Percentiles rank a stretch among this genome's conserved stretches.
Conservation (phyloP, 2,113 vertebrate genomes). For the Rhinoptilus africanus region DNA sequence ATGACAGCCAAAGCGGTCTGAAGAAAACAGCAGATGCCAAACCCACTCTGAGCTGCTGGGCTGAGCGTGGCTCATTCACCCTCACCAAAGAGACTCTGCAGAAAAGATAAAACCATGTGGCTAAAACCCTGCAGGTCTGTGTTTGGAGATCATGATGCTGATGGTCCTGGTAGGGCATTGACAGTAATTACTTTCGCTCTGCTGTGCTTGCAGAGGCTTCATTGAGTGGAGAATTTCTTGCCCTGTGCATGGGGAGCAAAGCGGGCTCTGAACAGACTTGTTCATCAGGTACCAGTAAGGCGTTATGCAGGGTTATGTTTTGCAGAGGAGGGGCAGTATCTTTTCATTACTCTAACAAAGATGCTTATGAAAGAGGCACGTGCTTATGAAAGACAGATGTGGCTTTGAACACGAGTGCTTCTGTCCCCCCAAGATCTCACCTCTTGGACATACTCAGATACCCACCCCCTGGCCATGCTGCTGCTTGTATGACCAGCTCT, state of each 20-base stretch:
- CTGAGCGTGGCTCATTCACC: rapidly evolving
- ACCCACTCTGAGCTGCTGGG: background rate
- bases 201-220: background rate
- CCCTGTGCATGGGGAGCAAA: rapidly evolving
- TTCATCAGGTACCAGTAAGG: rapidly evolving
- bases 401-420: background rate
- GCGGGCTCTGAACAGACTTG: background rate
- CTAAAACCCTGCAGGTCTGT: background rate
- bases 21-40: background rate
- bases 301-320: background rate
- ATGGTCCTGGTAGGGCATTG: background rate
- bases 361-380: background rate
- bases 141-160: background rate
- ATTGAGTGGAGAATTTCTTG: background rate
- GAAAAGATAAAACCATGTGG: background rate
- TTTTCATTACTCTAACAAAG: background rate
- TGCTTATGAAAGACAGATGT: background rate
- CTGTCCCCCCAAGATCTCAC: background rate
- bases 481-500: background rate
- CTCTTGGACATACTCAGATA: rapidly evolving
- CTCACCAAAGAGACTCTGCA: background rate
- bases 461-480: background rate
- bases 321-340: background rate
- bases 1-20: background rate
- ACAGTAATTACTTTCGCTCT: background rate